Evolutionary conservation across 2,113 vertebrate genomes (phyloP), one percentile per base, ranked within the genome.

Genomic region (Scomber japonicus): DNA sequence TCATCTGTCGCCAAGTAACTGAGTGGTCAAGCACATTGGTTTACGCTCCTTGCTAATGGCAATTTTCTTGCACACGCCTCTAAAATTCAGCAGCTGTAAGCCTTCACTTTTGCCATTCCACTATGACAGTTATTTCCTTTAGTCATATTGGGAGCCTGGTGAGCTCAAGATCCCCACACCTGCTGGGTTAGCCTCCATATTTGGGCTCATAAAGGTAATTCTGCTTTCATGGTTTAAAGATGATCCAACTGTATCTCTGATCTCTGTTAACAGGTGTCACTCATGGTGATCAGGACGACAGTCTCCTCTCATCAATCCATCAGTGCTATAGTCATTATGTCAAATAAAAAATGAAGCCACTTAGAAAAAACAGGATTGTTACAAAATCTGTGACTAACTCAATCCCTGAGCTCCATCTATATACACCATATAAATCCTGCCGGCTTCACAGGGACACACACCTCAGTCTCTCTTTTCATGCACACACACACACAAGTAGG

Each of bases 11-110:
- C 71, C 56, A 64, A 81, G 72, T 73, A 65, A 72, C 51, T 14
- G 17, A 64, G 59, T 68, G 72, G 71, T 77, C 70, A 65, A 83
- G 80, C 55, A 79, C 40, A 70, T 45, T 49, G 57, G 77, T 78
- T 82, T 69, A 71, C 7, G 19, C 40, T 59, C 51, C 6, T 51
- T 55, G n/a, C 60, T 75, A 74, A 80, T 75, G 45, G 55, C 5
- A 21, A 21, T 67, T 50, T 70, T 70, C 10, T 15, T 0, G 9
- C 19, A 30, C 71, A 65, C 14, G 24, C 30, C 71, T 3, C 40
- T 27, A 46, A 50, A 45, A 11, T 21, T 2, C 7, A 62, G 56
- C 4, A 1, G 35, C 54, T 3, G 14, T 8, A 50, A 15, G 53
- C 46, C 31, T 71, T 65, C 12, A 24, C 27, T 77, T 45, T 54